phyloP scores from a whole-genome alignment of 2,113 vertebrate genomes.

The Onychostruthus taczanowskii region DNA sequence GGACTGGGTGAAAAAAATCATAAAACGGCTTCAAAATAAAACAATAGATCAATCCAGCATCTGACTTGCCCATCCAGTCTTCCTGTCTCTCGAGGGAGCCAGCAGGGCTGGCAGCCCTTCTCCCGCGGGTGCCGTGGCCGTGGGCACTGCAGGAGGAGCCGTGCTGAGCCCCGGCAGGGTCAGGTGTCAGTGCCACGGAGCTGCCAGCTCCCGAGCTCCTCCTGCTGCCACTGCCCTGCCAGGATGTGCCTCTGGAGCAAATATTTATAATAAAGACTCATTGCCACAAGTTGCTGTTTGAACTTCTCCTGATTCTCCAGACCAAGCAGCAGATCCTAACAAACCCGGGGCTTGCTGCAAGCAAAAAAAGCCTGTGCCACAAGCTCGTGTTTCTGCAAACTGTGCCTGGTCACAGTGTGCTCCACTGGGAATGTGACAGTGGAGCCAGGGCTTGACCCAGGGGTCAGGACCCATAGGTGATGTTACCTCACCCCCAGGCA shows the following conservation, averaged over 20 bases:
- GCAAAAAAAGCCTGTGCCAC: rapidly evolving
- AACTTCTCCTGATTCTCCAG: not conserved
- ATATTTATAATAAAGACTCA: slow-evolving; percentile 38
- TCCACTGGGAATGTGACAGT: rapidly evolving
- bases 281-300: not conserved
- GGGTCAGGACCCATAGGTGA: not conserved
- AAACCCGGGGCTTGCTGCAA: not conserved
- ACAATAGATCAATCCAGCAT: not conserved
- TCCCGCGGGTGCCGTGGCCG: rapidly evolving
- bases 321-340: not conserved
- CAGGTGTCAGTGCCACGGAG: rapidly evolving
- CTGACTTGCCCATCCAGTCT: rapidly evolving
- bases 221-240: not conserved
- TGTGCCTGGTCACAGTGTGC: not conserved
- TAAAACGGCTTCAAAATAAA: rapidly evolving
- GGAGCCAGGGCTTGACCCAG: not conserved
- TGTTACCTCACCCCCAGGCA: not conserved
- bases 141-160: not conserved
- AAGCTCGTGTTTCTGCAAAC: rapidly evolving
- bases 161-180: rapidly evolving
- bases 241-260: not conserved
- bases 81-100: not conserved
- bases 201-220: not conserved
- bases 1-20: not conserved
- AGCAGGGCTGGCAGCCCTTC: rapidly evolving